Conservation (phyloP, 2,797 vertebrate genomes). For the Xyrichtys novacula region DNA sequence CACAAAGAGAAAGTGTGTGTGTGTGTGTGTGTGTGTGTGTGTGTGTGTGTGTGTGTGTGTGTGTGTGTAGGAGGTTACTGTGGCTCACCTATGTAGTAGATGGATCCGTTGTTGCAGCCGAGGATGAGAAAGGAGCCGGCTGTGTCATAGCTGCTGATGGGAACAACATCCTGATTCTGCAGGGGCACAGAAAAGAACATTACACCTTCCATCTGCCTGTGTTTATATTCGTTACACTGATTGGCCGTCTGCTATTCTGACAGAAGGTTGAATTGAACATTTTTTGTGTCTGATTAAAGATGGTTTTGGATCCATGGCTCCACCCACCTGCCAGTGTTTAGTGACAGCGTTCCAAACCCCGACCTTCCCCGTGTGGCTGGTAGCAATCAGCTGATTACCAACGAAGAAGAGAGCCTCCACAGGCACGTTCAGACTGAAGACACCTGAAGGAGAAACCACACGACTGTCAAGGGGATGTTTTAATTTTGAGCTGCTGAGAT, state of each 20-base stretch:
- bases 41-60: not conserved
- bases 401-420: conserved; percentile 94
- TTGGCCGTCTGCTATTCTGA: not conserved
- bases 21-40: not conserved
- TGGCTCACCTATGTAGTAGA: conserved; percentile 86
- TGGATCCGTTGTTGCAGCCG: conserved; percentile 93
- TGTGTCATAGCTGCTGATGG: conserved; percentile 93
- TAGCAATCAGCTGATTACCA: conserved; percentile 94
- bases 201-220: not conserved
- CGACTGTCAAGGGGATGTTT: too few species aligned
- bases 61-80: too few species aligned
- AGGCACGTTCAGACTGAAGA: conserved; percentile 91
- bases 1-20: not conserved
- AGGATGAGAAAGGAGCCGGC: conserved; percentile 94
- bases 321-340: conserved; percentile 94
- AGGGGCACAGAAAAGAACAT: not conserved
- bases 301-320: too few species aligned
- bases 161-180: conserved; percentile 93
- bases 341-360: conserved; percentile 96
- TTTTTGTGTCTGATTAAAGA: too few species aligned
- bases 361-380: conserved; percentile 93
- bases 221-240: not conserved
- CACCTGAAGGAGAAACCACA: conserved; percentile 77
- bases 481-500: too few species aligned
- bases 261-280: too few species aligned